phyloP scores from a whole-genome alignment of 2,888 invertebrate genomes.

The Diaphora mendica region DNA sequence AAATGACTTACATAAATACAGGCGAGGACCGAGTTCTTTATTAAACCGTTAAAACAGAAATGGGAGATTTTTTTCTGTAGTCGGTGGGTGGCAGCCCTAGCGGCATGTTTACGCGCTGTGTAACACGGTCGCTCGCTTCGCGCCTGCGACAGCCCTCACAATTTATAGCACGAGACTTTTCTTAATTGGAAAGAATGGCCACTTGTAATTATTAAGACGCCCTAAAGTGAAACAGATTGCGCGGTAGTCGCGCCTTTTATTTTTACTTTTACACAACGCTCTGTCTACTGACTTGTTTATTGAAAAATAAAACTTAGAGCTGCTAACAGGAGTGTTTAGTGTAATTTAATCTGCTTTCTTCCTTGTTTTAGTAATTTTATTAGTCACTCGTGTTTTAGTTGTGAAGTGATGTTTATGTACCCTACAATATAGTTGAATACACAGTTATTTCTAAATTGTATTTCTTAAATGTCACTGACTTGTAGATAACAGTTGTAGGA shows the following conservation, averaged over 20 bases:
- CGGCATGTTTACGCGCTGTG: constrained; percentile 78
- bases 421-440: background rate
- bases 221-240: constrained; percentile 86
- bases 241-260: constrained; percentile 75
- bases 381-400: constrained; percentile 3
- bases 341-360: constrained; percentile 44
- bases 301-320: constrained; percentile 54
- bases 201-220: constrained; percentile 87
- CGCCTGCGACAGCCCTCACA: constrained; percentile 80
- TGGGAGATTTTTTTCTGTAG: constrained; percentile 53
- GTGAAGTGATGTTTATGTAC: background rate
- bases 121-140: constrained; percentile 69
- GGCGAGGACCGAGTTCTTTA: constrained; percentile 72
- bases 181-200: constrained; percentile 87
- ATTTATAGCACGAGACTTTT: constrained; percentile 85
- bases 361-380: constrained; percentile 32
- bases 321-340: constrained; percentile 43
- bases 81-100: constrained; percentile 70
- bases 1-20: constrained; percentile 74
- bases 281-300: constrained; percentile 56
- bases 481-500: background rate
- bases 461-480: background rate
- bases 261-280: constrained; percentile 64
- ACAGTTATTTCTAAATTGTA: background rate
- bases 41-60: constrained; percentile 75